These are phyloP conservation scores for Merops nubicus DNA, from an alignment of 2,113 vertebrate species.

Conservation along the genomic window DNA sequence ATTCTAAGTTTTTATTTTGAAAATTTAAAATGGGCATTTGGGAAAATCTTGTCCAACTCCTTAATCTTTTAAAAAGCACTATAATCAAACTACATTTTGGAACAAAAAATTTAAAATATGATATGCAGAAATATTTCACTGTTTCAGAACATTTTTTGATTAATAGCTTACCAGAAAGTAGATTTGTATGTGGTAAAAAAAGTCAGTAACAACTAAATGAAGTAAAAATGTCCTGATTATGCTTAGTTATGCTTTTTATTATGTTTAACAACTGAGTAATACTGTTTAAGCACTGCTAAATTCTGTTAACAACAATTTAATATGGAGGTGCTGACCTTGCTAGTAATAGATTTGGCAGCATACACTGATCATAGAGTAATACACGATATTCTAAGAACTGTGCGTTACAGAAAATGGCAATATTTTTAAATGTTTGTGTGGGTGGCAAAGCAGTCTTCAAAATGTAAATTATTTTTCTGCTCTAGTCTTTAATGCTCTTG, in stretches of 20 bases:
- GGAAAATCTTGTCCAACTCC: neutral
- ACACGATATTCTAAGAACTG: slow-evolving; percentile 1
- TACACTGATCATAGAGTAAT: neutral
- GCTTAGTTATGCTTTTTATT: neutral
- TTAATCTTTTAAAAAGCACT: neutral
- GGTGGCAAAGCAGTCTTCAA: neutral
- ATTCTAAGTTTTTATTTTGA: neutral
- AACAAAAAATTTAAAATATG: neutral
- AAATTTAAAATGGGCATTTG: neutral
- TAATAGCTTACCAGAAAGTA: neutral
- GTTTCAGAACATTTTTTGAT: neutral
- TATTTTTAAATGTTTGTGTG: neutral
- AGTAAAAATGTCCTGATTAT: neutral
- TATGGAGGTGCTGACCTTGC: neutral
- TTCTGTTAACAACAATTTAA: neutral
- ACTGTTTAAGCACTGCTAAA: neutral
- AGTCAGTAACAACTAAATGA: neutral
- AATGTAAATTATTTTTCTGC: neutral
- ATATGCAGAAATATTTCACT: neutral
- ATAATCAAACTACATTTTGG: neutral
- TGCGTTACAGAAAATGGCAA: neutral
- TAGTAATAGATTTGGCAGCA: neutral
- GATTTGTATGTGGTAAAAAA: neutral
- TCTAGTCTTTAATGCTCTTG: neutral
- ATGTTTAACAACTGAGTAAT: neutral